Evolutionary conservation across 1,140 invertebrate genomes (phyloP).

Genomic region (Conus ventricosus): DNA sequence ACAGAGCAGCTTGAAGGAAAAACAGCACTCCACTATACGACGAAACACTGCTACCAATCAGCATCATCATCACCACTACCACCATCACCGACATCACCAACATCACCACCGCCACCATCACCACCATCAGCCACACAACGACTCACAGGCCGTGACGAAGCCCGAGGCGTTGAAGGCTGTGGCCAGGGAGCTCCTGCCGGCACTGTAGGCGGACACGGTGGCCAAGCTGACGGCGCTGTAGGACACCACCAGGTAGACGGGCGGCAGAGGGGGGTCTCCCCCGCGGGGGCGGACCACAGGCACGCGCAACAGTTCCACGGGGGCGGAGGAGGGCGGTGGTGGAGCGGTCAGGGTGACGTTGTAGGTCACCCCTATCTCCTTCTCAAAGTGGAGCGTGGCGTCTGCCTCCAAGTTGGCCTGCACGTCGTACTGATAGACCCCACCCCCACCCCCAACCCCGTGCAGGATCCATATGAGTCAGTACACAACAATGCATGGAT

Average conservation of each 20-base stretch:
- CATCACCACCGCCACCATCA: no score
- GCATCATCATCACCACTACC: no score
- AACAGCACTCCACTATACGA: neutral
- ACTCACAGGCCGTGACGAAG: slow-evolving; percentile 20
- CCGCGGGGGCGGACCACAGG: slow-evolving; percentile 32
- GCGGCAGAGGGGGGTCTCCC: slow-evolving; percentile 20
- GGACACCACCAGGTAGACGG: slow-evolving; percentile 39
- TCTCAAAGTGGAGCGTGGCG: slow-evolving; percentile 14
- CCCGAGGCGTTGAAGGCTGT: slow-evolving; percentile 21
- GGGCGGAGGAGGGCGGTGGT: neutral
- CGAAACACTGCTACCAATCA: no score
- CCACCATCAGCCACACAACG: no score
- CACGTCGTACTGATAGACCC: slow-evolving; percentile 27
- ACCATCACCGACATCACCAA: no score
- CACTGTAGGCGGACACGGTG: slow-evolving; percentile 17
- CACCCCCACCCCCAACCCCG: no score
- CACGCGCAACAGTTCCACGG: slow-evolving; percentile 23
- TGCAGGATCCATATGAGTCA: no score
- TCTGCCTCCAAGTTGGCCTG: slow-evolving; percentile 31
- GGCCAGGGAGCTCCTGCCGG: neutral
- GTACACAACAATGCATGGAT: neutral
- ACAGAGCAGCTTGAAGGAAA: no score
- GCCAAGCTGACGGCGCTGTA: slow-evolving; percentile 26
- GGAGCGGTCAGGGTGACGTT: slow-evolving; percentile 7
- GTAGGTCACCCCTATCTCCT: slow-evolving; percentile 24